Evolutionary conservation across 2,113 vertebrate genomes (phyloP).

Genomic region (Sialia sialis): DNA sequence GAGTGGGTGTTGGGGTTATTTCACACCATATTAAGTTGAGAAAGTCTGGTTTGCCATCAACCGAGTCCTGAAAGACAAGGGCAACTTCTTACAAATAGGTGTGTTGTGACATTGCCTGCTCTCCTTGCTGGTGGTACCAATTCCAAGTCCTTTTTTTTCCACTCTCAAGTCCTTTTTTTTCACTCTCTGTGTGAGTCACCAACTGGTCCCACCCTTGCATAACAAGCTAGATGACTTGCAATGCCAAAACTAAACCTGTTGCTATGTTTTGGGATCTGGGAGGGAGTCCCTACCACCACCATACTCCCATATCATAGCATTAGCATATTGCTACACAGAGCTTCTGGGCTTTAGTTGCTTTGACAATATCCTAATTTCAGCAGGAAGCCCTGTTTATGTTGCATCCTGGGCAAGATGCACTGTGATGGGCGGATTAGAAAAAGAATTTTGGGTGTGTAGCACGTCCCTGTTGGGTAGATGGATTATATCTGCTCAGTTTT

Average conservation of each 20-base stretch:
- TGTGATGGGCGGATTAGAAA: background rate
- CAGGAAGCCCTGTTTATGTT: background rate
- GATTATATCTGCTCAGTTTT: background rate
- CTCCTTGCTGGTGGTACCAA: background rate
- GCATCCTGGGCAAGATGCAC: background rate
- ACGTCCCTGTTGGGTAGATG: background rate
- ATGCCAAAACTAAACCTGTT: slow-evolving; percentile 12
- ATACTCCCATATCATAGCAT: background rate
- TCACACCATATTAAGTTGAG: background rate
- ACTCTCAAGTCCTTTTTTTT: background rate
- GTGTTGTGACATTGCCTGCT: slow-evolving; percentile 6
- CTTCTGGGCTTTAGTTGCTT: background rate
- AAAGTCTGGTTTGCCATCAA: background rate
- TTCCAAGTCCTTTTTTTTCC: background rate
- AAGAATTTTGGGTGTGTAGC: background rate
- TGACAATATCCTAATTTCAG: background rate
- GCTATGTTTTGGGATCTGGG: background rate
- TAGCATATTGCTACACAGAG: background rate
- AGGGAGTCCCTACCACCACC: background rate
- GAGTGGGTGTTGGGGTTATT: background rate
- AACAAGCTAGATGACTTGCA: slow-evolving; percentile 29
- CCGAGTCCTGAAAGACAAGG: background rate
- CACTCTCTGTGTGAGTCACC: background rate
- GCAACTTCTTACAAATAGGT: background rate
- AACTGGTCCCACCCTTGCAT: slow-evolving; percentile 36